Base-by-base conservation (phyloP, 1,140 invertebrate genomes). In the Bombus waltoni region DNA sequence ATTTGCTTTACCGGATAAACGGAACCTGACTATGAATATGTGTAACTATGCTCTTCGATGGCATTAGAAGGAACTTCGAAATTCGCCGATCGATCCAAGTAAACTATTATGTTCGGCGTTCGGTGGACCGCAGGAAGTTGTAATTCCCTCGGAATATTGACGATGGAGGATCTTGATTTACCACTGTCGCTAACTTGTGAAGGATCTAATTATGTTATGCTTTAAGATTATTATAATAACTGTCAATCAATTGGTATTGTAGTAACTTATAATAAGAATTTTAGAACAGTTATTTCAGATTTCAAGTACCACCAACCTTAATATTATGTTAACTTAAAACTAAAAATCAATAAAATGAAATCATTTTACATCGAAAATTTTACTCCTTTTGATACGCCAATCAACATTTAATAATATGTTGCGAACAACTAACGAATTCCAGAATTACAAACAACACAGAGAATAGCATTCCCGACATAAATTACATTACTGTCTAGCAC, bases 61-160 rank as follows among this genome's bases (percentile, higher is more conserved):
- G 35, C 53, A 74, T 10, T 9, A 40, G 53, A 22, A 74, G 35
- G 15, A 62, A 62, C 75, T 78, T 78, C 28, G 38, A 78, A 78
- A 78, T 62, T 78, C 57, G 3, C 38, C 35, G 57, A 35, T 18
- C 35, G 57, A 77, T 65, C 75, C 35, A 11, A 62, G 75, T 78
- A 65, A 78, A 78, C 75, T 78, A 32, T 78, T 65, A 25, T 65
- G 28, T 25, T 28, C 57, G 59, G 25, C 35, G 40, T 40, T 32
- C 57, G 15, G 25, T n/a, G 18, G 18, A 1, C 62, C 25, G 4
- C 57, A 28, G 38, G 38, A 71, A 71, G 10, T 71, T 40, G 68
- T 40, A 71, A 71, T 71, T 71, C 68, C 25, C 68, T 3, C 25
- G 22, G 38, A 40, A 11, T 38, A 28, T 71, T 5, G 22, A 28